Base-by-base conservation (phyloP, 2,888 invertebrate species). In the Dolomedes plantarius region DNA sequence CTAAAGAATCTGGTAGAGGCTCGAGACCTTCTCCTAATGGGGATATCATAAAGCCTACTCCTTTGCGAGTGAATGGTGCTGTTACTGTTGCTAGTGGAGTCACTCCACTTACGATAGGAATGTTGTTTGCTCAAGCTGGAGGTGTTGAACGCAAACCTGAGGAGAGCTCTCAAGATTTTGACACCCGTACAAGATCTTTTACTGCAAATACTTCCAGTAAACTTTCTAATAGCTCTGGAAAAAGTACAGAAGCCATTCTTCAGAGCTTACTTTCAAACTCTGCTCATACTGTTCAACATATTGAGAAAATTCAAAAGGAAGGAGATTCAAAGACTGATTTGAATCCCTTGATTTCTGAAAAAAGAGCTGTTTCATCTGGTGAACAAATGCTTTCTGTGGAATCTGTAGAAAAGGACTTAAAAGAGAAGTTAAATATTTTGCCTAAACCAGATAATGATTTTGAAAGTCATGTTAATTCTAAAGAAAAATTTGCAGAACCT, bases 231-330 rank as follows among this genome's bases (percentile, higher is more conserved):
- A 79, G 77, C 29, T 89, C 90, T 36, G 41, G 41, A 28, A 50
- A 64, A 62, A 88, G 67, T 29, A 89, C 90, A 31, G 86, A 79
- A 65, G 64, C 68, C 6, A 88, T 95, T 16, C 92, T 96, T 41
- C 95, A 95, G 90, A 94, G 95, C 88, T 93, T 96, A 36, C 95
- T 96, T 94, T 96, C 96, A 46, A 94, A 95, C 90, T 96, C 96
- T 0, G 96, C 95, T 16, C 95, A 95, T 90, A 94, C 94, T 78
- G 94, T 96, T 0, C 97, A 97, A 91, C 96, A 97, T 90, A 95
- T 97, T 90, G 97, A 97, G 90, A 46, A 29, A 31, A 31, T 39
- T 29, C 76, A 80, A 28, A 36, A 39, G 19, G 36, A 41, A 31
- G 67, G 62, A 50, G 28, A 67, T 7, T 36, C 68, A 5, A 65